These are phyloP conservation scores for Cerastoderma edule DNA, from an alignment of 2,888 invertebrate species.

Conservation along the genomic window DNA sequence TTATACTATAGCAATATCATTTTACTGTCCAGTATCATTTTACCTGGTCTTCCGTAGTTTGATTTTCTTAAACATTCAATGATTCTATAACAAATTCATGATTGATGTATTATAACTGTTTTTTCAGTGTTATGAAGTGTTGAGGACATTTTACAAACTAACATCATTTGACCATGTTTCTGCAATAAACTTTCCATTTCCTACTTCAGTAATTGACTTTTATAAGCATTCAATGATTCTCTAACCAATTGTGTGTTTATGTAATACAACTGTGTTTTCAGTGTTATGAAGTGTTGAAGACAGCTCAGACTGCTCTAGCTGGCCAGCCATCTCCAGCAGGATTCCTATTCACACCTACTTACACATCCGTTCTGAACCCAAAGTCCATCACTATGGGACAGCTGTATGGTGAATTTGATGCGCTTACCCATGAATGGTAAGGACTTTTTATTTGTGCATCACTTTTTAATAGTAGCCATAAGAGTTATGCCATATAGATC, in stretches of 20 bases:
- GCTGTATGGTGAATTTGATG: conserved; percentile 84
- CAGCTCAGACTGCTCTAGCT: conserved; percentile 87
- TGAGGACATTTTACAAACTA: not conserved
- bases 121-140: not conserved
- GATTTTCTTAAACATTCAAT: no score
- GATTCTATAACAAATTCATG: no score
- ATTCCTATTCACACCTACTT: conserved; percentile 87
- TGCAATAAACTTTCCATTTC: no score
- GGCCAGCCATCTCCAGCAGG: conserved; percentile 90
- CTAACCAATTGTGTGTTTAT: not conserved
- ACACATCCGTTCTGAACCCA: conserved; percentile 84
- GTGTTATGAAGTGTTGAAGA: conserved; percentile 86
- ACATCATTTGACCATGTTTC: no score
- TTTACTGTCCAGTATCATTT: no score
- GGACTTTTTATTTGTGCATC: conserved; percentile 57
- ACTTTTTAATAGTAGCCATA: no score
- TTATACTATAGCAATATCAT: no score
- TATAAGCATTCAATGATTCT: no score
- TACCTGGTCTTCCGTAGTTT: no score
- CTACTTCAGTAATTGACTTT: no score
- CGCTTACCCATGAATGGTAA: conserved; percentile 85
- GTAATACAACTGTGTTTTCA: conserved; percentile 68
- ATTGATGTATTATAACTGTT: no score
- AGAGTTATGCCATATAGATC: no score
- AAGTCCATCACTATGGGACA: conserved; percentile 85